Base-by-base conservation (phyloP, 2,797 vertebrate genomes). In the Numenius phaeopus region DNA sequence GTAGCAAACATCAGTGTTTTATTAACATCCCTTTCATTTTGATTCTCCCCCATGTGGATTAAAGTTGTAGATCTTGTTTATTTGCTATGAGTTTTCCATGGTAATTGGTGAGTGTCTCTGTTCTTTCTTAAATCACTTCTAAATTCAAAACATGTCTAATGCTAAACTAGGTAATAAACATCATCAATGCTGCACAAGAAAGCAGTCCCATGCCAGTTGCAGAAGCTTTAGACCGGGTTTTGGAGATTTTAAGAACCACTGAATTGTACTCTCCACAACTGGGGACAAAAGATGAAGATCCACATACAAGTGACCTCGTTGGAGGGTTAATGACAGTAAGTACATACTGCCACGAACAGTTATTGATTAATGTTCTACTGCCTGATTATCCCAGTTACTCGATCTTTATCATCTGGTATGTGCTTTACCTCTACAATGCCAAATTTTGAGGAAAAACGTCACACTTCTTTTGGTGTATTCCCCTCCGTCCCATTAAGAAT, bases 211-310 rank as follows among this genome's bases (percentile, higher is more conserved):
- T 99, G 98, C 98, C 99, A 4, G 99, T 99, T 86, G 99, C 99
- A 5, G 99, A 99, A 97, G 99, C 99, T 83, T 98, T 99, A 97
- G 99, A 99, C 89, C 99, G 99, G 6, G 99, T 99, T 94, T 98
- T 99, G 97, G 99, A 99, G 97, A 99, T 99, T 88, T 98, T 99
- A 90, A 98, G 99, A 97, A 99, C 99, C 92, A 99, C 99, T 32
- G 99, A 99, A 96, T 95, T 99, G 55, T 99, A 99, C 92, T 99
- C 99, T 30, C 99, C 99, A 3, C 99, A 99, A 98, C 98, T 99
- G 39, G 99, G 98, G 86, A 99, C 98, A 79, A 99, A 99, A 97
- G 99, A 99, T 69, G 99, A 99, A 73, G 99, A 99, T 90, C 99
- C 99, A 24, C 99, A 99, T 24, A 99, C 99, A n/a, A 99, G 96